A percentile compares a stretch with the other conserved stretches of the same genome.
phyloP scores from a whole-genome alignment of 2,888 invertebrate species.

The Lordiphosa fenestrarum region DNA sequence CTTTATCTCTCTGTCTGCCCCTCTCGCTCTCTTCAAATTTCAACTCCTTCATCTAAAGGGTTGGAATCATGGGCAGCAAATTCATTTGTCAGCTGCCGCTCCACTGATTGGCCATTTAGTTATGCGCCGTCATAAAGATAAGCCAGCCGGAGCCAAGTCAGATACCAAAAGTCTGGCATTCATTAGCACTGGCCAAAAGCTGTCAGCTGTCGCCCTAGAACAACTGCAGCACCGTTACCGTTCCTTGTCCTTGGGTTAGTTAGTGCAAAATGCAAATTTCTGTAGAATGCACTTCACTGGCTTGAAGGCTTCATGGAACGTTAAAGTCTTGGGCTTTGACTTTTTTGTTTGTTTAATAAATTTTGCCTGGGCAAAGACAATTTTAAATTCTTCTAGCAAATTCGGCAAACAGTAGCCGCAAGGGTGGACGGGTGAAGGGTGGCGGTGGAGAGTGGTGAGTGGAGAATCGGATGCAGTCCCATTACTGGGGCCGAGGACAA shows the following conservation, averaged over 20 bases:
- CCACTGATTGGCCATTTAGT: conserved; percentile 63
- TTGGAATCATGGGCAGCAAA: background rate
- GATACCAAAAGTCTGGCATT: conserved; percentile 33
- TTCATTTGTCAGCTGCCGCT: conserved; percentile 4
- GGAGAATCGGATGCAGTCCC: conserved; percentile 40
- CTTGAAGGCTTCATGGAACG: conserved; percentile 29
- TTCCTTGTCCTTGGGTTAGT: conserved; percentile 48
- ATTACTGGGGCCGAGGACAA: conserved; percentile 65
- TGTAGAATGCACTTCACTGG: conserved; percentile 32
- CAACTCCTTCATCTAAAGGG: too few relatives aligned
- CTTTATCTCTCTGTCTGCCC: background rate
- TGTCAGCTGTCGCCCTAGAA: conserved; percentile 38
- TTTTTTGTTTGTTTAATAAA: conserved; percentile 65
- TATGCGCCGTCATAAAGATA: conserved; percentile 64
- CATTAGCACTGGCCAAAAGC: conserved; percentile 49
- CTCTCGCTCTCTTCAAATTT: too few relatives aligned
- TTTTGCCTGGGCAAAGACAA: conserved; percentile 61
- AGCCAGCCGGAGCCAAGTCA: conserved; percentile 31
- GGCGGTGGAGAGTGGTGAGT: too few relatives aligned
- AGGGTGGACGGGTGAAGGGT: conserved; percentile 10
- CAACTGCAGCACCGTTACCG: conserved; percentile 10
- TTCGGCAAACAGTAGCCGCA: conserved; percentile 60
- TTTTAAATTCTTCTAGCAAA: conserved; percentile 68
- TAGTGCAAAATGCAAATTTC: conserved; percentile 59
- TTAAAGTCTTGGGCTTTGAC: conserved; percentile 28